Percentiles rank a stretch among this genome's conserved stretches.
Conservation (phyloP, 2,797 vertebrate species). For the Zalophus californianus region DNA sequence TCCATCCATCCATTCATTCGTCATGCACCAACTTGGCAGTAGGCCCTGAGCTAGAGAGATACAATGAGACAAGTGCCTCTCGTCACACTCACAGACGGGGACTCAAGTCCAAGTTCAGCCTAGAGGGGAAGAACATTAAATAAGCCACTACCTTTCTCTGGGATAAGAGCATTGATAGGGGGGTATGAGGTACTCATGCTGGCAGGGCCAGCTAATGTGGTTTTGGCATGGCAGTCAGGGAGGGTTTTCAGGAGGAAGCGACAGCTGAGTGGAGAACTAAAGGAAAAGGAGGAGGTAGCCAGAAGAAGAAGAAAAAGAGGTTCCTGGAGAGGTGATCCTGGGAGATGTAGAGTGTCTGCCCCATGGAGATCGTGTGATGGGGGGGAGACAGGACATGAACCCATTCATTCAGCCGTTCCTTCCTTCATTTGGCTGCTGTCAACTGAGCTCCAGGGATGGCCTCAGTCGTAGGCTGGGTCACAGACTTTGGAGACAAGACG, state of each 20-base stretch:
- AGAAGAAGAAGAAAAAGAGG: neutral
- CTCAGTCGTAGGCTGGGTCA: neutral
- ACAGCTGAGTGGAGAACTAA: neutral
- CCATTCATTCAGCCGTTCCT: neutral
- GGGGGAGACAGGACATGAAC: neutral
- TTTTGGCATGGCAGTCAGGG: neutral
- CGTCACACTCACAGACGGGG: neutral
- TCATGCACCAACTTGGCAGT: neutral
- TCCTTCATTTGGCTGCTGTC: neutral
- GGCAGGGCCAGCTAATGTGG: neutral
- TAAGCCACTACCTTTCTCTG: neutral
- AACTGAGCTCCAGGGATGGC: neutral
- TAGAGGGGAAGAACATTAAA: neutral
- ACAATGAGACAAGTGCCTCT: neutral
- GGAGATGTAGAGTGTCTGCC: neutral
- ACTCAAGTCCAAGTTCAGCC: neutral
- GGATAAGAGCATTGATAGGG: neutral
- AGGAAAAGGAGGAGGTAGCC: neutral
- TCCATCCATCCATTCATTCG: no score
- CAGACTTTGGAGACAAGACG: neutral
- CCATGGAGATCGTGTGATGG: fast-evolving
- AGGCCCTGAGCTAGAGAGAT: neutral
- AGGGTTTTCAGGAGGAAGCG: slow-evolving; percentile 10
- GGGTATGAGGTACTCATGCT: neutral
- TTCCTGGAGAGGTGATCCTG: neutral